phyloP scores from a whole-genome alignment of 2,888 invertebrate species.

The Drepana falcataria region DNA sequence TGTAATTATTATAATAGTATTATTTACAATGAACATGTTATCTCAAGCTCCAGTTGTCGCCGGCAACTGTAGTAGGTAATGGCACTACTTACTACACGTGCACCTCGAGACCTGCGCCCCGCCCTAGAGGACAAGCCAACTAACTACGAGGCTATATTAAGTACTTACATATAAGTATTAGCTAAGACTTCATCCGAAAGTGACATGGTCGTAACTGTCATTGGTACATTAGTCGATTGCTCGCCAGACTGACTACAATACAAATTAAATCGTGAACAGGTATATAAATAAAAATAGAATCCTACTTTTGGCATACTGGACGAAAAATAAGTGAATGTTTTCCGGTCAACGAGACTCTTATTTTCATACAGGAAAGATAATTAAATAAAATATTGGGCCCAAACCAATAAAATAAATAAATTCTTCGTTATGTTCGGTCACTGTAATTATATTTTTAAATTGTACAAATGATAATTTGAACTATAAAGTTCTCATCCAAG shows the following conservation, averaged over 20 bases:
- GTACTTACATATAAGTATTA: neutral
- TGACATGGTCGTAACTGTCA: slow-evolving; percentile 1
- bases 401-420: slow-evolving; percentile 17
- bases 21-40: slow-evolving; percentile 49
- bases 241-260: neutral
- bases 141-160: neutral
- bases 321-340: neutral
- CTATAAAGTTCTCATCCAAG: neutral
- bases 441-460: neutral
- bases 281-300: too few relatives aligned
- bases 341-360: slow-evolving; percentile 15
- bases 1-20: slow-evolving; percentile 33
- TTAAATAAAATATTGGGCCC: slow-evolving; percentile 18
- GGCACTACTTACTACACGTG: slow-evolving; percentile 43
- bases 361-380: slow-evolving; percentile 22
- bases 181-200: neutral
- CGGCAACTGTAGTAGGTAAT: slow-evolving; percentile 19
- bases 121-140: neutral
- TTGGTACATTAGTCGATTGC: neutral
- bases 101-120: too few relatives aligned
- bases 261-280: neutral
- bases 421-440: slow-evolving; percentile 5
- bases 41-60: slow-evolving; percentile 27
- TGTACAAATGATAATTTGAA: neutral
- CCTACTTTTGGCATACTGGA: neutral